phyloP scores from a whole-genome alignment of 1,140 invertebrate species.

The Acromyrmex charruanus region DNA sequence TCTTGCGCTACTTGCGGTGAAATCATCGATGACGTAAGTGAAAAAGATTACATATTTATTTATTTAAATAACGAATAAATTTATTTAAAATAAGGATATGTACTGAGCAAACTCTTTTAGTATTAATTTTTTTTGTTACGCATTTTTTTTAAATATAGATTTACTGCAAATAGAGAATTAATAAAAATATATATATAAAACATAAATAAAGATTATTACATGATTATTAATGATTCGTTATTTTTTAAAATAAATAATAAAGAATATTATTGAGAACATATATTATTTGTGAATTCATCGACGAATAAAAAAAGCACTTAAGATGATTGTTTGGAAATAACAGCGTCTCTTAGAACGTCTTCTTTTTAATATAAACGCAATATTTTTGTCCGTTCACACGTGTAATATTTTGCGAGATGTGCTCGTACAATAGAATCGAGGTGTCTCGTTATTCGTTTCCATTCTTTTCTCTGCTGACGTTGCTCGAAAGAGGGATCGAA shows the following conservation, averaged over 20 bases:
- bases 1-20: constrained; percentile 45
- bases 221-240: neutral
- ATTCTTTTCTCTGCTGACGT: constrained; percentile 49
- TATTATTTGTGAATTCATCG: neutral
- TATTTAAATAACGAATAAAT: neutral
- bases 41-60: neutral
- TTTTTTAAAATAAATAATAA: neutral
- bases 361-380: neutral
- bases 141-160: neutral
- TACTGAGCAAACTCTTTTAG: neutral
- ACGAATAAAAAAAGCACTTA: neutral
- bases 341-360: neutral
- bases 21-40: constrained; percentile 63
- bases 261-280: neutral
- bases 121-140: neutral
- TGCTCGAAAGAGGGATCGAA: constrained; percentile 46
- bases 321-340: neutral
- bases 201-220: neutral
- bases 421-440: constrained; percentile 39
- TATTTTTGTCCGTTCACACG: constrained; percentile 43
- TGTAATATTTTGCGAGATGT: constrained; percentile 47
- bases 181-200: neutral
- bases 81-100: neutral
- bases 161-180: neutral
- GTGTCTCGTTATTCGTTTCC: constrained; percentile 59